Conservation (phyloP, 2,113 vertebrate species). For the Brachionichthys hirsutus region DNA sequence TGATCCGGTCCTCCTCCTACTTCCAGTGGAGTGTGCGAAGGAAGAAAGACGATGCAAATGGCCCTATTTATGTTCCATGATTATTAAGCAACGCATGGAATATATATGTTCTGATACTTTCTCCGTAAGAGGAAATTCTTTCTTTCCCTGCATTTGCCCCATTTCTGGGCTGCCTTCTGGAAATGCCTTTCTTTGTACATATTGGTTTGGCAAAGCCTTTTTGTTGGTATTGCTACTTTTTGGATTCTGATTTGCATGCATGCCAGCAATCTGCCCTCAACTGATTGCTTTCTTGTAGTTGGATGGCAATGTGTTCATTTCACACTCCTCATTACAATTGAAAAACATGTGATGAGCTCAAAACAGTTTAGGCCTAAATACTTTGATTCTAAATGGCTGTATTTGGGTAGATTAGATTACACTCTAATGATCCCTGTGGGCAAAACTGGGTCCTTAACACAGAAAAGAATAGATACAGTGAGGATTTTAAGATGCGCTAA, state of each 20-base stretch:
- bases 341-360: constrained; percentile 45
- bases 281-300: neutral
- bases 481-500: constrained; percentile 33
- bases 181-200: too few species aligned
- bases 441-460: constrained; percentile 38
- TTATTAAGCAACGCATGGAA: too few species aligned
- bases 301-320: constrained; percentile 25
- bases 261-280: too few species aligned
- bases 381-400: constrained; percentile 47
- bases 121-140: too few species aligned
- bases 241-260: too few species aligned
- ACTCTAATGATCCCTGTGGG: constrained; percentile 58
- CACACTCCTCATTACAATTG: constrained; percentile 21
- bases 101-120: too few species aligned
- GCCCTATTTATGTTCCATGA: too few species aligned
- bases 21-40: constrained; percentile 28
- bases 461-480: constrained; percentile 32
- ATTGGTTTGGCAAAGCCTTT: too few species aligned
- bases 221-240: too few species aligned
- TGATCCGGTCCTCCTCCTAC: too few species aligned
- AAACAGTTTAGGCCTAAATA: constrained; percentile 48
- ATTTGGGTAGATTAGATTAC: constrained; percentile 62
- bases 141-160: too few species aligned
- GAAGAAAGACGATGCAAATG: constrained; percentile 41
- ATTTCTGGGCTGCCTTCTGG: too few species aligned